Conservation (phyloP, 2,888 invertebrate genomes). For the Ashinkailepas kermadecensis region DNA sequence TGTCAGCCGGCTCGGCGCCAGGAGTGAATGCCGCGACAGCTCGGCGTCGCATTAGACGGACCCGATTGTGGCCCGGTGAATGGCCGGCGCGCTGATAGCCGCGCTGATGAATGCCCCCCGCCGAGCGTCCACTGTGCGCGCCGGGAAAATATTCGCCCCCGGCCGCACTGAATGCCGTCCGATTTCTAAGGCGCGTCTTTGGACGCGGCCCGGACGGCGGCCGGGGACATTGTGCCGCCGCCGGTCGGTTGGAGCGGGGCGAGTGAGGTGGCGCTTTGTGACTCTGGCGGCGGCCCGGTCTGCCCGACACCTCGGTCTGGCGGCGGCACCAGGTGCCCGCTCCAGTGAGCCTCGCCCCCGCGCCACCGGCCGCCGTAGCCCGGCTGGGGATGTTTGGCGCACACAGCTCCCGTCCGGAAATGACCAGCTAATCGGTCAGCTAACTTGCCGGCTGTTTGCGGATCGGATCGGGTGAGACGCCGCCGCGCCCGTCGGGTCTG, state of each 20-base stretch:
- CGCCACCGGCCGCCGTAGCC: too few species aligned
- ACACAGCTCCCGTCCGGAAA: background rate
- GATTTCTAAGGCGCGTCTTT: constrained; percentile 1
- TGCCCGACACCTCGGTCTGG: background rate
- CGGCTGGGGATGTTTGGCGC: too few species aligned
- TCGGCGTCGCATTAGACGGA: background rate
- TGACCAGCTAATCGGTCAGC: background rate
- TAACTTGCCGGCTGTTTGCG: background rate
- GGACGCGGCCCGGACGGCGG: background rate
- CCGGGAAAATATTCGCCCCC: constrained; percentile 10
- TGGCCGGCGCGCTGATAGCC: background rate
- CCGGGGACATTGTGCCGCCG: background rate
- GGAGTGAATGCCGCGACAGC: constrained; percentile 7
- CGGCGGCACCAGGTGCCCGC: background rate
- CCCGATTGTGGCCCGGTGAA: background rate
- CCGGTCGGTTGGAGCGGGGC: background rate
- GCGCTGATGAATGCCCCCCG: constrained; percentile 1
- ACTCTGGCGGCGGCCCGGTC: background rate
- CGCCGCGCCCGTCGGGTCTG: background rate
- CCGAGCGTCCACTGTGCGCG: background rate
- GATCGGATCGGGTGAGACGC: background rate
- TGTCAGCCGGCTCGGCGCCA: background rate
- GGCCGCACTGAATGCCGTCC: background rate
- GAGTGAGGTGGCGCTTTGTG: background rate
- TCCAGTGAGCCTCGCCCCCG: background rate